These are phyloP conservation scores for Brotula barbata DNA, from an alignment of 2,797 vertebrate genomes.

Conservation along the genomic window DNA sequence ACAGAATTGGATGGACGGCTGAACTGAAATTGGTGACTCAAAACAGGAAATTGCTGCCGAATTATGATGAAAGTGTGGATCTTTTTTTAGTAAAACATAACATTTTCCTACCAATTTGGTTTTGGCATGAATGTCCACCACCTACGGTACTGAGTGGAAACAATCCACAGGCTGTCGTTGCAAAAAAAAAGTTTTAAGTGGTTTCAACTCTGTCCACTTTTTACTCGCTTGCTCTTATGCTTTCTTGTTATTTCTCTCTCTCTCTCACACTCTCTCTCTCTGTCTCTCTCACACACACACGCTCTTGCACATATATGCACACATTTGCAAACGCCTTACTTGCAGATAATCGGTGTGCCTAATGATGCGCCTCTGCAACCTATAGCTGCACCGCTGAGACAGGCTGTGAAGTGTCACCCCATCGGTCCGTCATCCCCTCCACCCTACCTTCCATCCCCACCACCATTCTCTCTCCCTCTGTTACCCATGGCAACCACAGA, in stretches of 20 bases:
- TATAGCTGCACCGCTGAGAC: conserved; percentile 49
- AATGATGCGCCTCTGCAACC: conserved; percentile 48
- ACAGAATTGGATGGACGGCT: no score
- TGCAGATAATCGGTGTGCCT: conserved; percentile 52
- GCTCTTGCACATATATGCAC: conserved; percentile 5
- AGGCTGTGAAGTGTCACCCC: conserved; percentile 43
- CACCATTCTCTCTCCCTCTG: conserved; percentile 42
- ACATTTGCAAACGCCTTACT: conserved; percentile 47
- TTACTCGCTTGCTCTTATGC: background rate
- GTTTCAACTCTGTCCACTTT: background rate
- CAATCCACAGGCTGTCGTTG: conserved; percentile 6
- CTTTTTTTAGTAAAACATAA: no score
- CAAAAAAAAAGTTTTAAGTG: conserved; percentile 12
- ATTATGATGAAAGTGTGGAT: background rate
- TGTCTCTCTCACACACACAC: background rate
- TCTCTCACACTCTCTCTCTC: background rate
- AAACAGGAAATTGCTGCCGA: conserved; percentile 3
- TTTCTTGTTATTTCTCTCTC: background rate
- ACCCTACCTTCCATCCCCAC: conserved; percentile 19
- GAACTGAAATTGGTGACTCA: no score
- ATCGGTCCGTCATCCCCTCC: conserved; percentile 6
- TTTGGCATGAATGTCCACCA: conserved; percentile 10
- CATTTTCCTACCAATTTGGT: conserved; percentile 15
- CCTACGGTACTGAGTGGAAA: background rate
- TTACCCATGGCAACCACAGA: conserved; percentile 77